phyloP scores from a whole-genome alignment of 1,140 invertebrate species.

The Leguminivora glycinivorella region DNA sequence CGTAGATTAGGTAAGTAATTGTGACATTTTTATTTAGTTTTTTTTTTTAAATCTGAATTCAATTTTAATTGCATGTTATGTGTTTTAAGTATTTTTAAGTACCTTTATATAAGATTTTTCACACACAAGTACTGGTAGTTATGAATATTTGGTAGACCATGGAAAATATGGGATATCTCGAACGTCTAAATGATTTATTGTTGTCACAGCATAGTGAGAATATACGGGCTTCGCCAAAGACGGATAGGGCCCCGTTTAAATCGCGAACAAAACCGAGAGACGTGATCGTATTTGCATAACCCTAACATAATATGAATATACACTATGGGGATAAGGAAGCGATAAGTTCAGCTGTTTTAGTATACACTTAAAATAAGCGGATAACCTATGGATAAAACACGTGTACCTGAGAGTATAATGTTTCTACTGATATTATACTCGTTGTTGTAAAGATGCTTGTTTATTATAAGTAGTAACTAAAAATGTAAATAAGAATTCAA shows the following conservation, averaged over 20 bases:
- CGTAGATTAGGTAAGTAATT: too few species aligned
- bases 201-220: neutral
- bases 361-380: too few species aligned
- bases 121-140: too few species aligned
- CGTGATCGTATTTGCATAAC: constrained; percentile 11
- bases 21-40: too few species aligned
- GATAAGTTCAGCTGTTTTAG: neutral
- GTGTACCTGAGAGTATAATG: neutral
- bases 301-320: constrained; percentile 3
- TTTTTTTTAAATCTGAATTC: too few species aligned
- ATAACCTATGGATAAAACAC: neutral
- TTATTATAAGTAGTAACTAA: too few species aligned
- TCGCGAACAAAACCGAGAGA: constrained; percentile 3
- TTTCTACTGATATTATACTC: too few species aligned
- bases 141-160: neutral
- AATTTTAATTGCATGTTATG: too few species aligned
- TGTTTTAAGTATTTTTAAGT: too few species aligned
- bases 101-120: too few species aligned
- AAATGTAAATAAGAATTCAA: too few species aligned
- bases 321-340: neutral
- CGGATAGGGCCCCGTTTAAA: neutral
- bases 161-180: neutral
- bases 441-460: too few species aligned
- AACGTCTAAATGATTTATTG: constrained; percentile 3
- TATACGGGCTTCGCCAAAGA: neutral